Evolutionary conservation across 2,797 vertebrate species (phyloP).

Genomic region (Coregonus sp.): DNA sequence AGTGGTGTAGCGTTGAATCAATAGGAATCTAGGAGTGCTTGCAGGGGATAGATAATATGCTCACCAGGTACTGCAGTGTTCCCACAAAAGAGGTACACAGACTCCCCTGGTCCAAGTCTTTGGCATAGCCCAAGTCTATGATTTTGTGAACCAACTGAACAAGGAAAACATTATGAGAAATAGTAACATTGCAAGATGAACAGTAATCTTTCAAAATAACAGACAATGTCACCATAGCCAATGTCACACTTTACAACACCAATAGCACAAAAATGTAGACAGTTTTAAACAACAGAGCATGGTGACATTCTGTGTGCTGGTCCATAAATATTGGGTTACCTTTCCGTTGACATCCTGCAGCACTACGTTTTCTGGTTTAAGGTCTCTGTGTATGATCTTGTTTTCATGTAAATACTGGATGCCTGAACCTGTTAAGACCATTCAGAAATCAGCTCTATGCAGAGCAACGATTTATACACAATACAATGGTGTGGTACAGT

Average conservation of each 20-base stretch:
- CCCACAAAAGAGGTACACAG: conserved; percentile 96
- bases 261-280: neutral
- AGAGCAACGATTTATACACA: neutral
- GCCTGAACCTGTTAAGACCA: conserved; percentile 81
- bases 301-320: conserved; percentile 14
- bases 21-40: neutral
- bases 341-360: conserved; percentile 92
- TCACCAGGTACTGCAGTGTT: conserved; percentile 93
- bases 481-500: neutral
- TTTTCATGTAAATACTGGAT: conserved; percentile 98
- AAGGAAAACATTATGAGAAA: neutral
- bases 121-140: conserved; percentile 95
- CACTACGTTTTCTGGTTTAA: conserved; percentile 98
- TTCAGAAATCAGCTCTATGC: neutral
- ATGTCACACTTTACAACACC: neutral
- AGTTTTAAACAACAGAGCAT: neutral
- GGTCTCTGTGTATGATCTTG: conserved; percentile 97
- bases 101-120: conserved; percentile 96
- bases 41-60: neutral
- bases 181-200: neutral
- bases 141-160: conserved; percentile 91
- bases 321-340: conserved; percentile 66
- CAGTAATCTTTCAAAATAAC: too few species aligned
- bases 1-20: neutral
- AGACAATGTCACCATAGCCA: too few species aligned